Conservation (phyloP, 2,113 vertebrate genomes). For the Desmodus rotundus region DNA sequence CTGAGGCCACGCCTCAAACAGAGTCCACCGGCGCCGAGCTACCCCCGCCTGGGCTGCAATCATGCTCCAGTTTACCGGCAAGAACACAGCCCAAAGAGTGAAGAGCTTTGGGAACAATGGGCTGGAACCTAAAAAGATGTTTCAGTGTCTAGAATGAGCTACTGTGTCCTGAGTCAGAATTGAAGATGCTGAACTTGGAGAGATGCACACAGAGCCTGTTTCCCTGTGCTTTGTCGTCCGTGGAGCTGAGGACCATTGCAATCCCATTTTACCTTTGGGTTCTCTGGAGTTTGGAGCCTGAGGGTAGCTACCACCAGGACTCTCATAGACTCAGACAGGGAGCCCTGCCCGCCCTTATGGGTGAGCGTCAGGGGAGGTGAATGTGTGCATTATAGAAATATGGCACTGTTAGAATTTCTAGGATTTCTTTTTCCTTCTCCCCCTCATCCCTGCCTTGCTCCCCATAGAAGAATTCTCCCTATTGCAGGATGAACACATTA, state of each 20-base stretch:
- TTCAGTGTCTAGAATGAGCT: neutral
- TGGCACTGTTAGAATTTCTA: neutral
- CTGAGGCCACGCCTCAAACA: slow-evolving; percentile 36
- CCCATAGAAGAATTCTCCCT: neutral
- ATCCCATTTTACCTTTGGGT: neutral
- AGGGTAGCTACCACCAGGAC: neutral
- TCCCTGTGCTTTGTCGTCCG: neutral
- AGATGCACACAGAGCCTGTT: neutral
- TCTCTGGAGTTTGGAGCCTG: neutral
- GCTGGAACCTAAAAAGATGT: neutral
- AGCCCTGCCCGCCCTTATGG: neutral
- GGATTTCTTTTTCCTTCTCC: neutral
- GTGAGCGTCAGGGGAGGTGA: neutral
- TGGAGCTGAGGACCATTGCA: neutral
- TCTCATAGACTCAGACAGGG: neutral
- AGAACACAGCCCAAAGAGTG: neutral
- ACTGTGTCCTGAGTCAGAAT: neutral
- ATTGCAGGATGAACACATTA: neutral
- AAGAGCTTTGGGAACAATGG: neutral
- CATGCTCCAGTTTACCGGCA: neutral
- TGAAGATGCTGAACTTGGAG: neutral
- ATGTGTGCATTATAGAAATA: neutral
- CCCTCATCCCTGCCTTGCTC: neutral
- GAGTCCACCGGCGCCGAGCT: neutral
- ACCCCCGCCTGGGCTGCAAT: neutral